A percentile compares a stretch with the other conserved stretches of the same genome.
phyloP scores from a whole-genome alignment of 2,797 vertebrate genomes.

The Phaenicophaeus curvirostris region DNA sequence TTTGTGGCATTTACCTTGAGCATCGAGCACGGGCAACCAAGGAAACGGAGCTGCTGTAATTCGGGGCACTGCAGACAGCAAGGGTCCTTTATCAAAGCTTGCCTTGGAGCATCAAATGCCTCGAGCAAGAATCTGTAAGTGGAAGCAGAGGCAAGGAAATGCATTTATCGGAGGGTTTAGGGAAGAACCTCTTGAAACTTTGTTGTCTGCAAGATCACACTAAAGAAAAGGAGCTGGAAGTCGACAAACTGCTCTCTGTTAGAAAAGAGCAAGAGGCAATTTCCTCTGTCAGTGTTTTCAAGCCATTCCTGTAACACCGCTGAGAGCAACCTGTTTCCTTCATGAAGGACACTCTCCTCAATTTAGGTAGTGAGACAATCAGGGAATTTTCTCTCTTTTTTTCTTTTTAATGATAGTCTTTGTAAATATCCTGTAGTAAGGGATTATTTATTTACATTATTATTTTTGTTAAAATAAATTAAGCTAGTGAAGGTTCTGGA shows the following conservation, averaged over 20 bases:
- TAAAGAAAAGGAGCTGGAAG: not conserved
- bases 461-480: not conserved
- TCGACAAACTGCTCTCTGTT: fast-evolving
- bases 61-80: not conserved
- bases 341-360: not conserved
- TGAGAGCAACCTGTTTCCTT: no score
- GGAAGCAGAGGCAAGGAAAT: not conserved
- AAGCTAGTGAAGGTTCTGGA: no score
- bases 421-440: no score
- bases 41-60: not conserved
- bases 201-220: not conserved
- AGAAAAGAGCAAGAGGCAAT: not conserved
- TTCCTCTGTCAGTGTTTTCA: not conserved
- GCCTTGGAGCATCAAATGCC: not conserved
- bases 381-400: not conserved
- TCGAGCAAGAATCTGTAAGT: not conserved
- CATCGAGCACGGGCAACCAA: not conserved
- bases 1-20: not conserved
- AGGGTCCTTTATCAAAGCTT: not conserved
- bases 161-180: not conserved
- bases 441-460: not conserved
- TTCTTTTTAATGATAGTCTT: not conserved
- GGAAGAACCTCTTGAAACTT: not conserved
- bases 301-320: not conserved
- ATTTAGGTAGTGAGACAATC: not conserved